Conservation (phyloP, 2,888 invertebrate species). For the Criorhina ranunculi region DNA sequence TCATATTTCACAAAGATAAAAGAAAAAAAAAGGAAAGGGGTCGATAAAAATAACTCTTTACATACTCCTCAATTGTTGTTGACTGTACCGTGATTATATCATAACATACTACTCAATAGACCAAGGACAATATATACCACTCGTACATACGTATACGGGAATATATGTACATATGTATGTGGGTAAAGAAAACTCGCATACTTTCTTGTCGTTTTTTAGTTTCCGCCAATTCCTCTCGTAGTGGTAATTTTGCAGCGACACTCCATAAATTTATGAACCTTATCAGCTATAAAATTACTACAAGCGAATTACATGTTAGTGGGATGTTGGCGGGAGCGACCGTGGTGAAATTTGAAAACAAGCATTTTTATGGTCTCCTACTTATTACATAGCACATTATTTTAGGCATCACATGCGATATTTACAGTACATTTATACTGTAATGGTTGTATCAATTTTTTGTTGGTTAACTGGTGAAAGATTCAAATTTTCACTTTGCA, state of each 20-base stretch:
- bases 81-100: constrained; percentile 61
- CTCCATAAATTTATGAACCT: constrained; percentile 68
- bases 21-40: constrained; percentile 13
- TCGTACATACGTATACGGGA: neutral
- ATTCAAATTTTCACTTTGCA: constrained; percentile 36
- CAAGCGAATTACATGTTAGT: constrained; percentile 41
- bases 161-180: neutral
- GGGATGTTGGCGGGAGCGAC: constrained; percentile 1
- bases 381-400: constrained; percentile 43
- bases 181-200: constrained; percentile 15
- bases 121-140: constrained; percentile 21
- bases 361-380: constrained; percentile 40
- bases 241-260: constrained; percentile 60
- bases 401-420: constrained; percentile 38
- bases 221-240: constrained; percentile 23
- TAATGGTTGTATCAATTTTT: constrained; percentile 41
- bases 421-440: constrained; percentile 60
- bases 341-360: constrained; percentile 53
- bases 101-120: constrained; percentile 59
- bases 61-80: constrained; percentile 44
- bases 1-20: constrained; percentile 56
- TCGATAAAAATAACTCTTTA: constrained; percentile 63
- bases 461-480: constrained; percentile 28
- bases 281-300: constrained; percentile 68
- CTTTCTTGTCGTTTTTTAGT: constrained; percentile 37